Percentiles rank a stretch among this genome's conserved stretches.
These are phyloP conservation scores for Cryptoprocta ferox DNA, from an alignment of 2,797 vertebrate species.

Conservation along the genomic window DNA sequence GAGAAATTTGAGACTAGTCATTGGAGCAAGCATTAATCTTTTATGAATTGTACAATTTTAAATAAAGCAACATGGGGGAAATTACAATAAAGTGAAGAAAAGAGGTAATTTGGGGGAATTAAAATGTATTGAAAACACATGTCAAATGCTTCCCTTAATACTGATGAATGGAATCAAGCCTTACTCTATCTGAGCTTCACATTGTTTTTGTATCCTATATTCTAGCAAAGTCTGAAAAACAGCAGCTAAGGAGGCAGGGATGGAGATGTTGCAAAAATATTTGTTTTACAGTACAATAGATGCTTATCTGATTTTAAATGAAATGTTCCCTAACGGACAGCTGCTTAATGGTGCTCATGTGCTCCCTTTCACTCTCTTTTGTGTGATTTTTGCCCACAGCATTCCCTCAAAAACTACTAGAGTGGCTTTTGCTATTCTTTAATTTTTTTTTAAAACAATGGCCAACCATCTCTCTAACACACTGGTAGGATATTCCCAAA, in stretches of 20 bases:
- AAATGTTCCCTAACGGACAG: neutral
- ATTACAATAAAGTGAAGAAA: conserved; percentile 38
- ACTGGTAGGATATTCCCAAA: neutral
- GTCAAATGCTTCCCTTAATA: neutral
- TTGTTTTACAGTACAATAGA: neutral
- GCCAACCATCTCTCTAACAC: neutral
- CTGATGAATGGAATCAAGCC: neutral
- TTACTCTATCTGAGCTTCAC: neutral
- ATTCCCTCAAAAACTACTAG: neutral
- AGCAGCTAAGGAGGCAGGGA: neutral
- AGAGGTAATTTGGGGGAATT: neutral
- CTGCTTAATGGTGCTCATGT: neutral
- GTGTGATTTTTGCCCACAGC: neutral
- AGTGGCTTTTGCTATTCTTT: conserved; percentile 13
- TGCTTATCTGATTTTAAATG: conserved; percentile 1
- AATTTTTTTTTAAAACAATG: conserved; percentile 48
- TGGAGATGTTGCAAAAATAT: neutral
- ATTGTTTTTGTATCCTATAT: neutral
- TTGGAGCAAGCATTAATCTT: neutral
- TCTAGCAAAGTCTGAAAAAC: conserved; percentile 51
- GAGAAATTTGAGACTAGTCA: conserved; percentile 41
- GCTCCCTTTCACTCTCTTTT: neutral
- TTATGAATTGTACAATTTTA: conserved; percentile 48
- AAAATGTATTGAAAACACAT: conserved; percentile 48
- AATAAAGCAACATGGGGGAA: conserved; percentile 52